Conservation (phyloP, 2,797 vertebrate genomes). For the Clamator glandarius region DNA sequence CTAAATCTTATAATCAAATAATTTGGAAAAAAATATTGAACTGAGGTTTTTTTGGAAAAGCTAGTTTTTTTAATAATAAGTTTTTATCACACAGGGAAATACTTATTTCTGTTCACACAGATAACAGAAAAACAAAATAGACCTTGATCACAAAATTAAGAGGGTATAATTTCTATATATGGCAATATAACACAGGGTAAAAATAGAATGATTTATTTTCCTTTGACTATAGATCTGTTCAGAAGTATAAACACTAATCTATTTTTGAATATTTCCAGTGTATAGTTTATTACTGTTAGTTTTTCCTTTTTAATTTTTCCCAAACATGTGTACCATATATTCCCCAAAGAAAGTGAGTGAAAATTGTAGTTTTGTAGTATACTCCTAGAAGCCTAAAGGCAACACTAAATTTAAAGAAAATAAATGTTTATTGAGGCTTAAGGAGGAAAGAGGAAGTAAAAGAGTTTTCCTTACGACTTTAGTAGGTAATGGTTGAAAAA, state of each 20-base stretch:
- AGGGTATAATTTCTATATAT: not conserved
- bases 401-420: not conserved
- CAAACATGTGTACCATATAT: not conserved
- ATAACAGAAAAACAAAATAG: not conserved
- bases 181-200: not conserved
- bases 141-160: not conserved
- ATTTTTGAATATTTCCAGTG: not conserved
- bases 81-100: not conserved
- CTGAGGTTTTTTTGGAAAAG: not conserved
- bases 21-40: not conserved
- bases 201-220: not conserved
- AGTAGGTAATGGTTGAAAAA: not conserved
- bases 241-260: not conserved
- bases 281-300: not conserved
- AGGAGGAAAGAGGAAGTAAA: not conserved
- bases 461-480: not conserved
- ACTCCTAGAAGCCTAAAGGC: not conserved
- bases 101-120: not conserved
- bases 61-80: not conserved
- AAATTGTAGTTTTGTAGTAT: not conserved
- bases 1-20: not conserved
- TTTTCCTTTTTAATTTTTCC: not conserved
- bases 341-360: not conserved
- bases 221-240: not conserved
- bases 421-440: not conserved